Conservation (phyloP, 2,888 invertebrate species). For the Entomobrya multifasciata region DNA sequence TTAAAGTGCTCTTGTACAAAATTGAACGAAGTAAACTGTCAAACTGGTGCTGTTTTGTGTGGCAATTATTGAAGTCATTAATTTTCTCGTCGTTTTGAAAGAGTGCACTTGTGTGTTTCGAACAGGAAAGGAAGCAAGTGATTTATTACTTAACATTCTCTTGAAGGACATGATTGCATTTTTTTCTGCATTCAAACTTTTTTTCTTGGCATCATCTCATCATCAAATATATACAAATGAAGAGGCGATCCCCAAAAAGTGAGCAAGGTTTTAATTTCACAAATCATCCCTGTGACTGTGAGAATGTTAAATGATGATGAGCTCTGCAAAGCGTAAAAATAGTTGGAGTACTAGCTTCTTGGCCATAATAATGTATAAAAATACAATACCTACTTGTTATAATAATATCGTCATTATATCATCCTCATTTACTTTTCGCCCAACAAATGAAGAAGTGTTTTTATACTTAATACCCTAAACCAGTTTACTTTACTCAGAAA, state of each 20-base stretch:
- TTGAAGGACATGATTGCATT: neutral
- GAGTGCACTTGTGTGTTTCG: too few species aligned
- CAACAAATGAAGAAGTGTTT: neutral
- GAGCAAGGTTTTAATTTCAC: constrained; percentile 20
- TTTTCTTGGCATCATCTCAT: constrained; percentile 5
- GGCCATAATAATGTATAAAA: neutral
- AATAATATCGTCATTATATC: too few species aligned
- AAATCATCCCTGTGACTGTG: constrained; percentile 34
- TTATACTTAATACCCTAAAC: neutral
- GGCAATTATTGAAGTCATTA: too few species aligned
- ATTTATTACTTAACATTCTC: neutral
- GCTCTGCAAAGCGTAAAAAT: neutral
- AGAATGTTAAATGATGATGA: too few species aligned
- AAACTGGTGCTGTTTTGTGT: too few species aligned
- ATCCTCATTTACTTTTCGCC: neutral
- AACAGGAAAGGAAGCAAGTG: too few species aligned
- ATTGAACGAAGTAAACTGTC: too few species aligned
- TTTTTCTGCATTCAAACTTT: neutral
- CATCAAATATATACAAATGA: neutral
- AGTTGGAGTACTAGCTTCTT: neutral
- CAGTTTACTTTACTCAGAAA: neutral
- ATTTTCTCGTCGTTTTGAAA: too few species aligned
- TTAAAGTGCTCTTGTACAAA: too few species aligned
- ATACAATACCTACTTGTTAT: neutral
- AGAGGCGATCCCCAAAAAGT: too few species aligned